Conservation (phyloP, 2,113 vertebrate genomes). For the Sceloporus undulatus region DNA sequence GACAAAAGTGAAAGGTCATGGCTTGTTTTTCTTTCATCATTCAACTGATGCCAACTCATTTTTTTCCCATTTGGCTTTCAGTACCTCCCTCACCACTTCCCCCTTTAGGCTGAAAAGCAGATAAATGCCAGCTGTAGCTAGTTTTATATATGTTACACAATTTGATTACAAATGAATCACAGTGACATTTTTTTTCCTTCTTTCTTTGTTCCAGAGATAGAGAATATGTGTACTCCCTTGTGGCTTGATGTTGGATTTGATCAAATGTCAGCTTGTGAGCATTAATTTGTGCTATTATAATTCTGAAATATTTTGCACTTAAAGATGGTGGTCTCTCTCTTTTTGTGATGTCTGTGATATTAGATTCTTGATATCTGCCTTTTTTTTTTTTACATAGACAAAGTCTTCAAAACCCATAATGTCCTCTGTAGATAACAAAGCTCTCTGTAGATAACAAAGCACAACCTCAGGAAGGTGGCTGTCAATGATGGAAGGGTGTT, state of each 20-base stretch:
- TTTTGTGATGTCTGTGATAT: slow-evolving; percentile 47
- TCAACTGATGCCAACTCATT: neutral
- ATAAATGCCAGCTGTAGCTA: slow-evolving; percentile 19
- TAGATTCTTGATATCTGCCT: slow-evolving; percentile 32
- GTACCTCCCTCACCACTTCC: too few species aligned
- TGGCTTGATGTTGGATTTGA: slow-evolving; percentile 59
- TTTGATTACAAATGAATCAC: slow-evolving; percentile 30
- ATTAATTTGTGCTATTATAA: slow-evolving; percentile 51
- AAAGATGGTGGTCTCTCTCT: slow-evolving; percentile 29
- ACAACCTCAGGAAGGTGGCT: slow-evolving; percentile 65
- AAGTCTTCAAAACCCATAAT: slow-evolving; percentile 47
- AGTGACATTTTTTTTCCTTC: slow-evolving; percentile 55
- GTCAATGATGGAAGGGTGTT: slow-evolving; percentile 42
- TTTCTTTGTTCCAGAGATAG: slow-evolving; percentile 63
- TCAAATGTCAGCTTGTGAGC: slow-evolving; percentile 60
- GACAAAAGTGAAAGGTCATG: slow-evolving; percentile 12
- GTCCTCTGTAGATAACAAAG: slow-evolving; percentile 45
- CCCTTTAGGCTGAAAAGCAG: neutral
- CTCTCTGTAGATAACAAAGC: slow-evolving; percentile 57
- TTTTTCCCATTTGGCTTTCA: neutral
- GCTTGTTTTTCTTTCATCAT: neutral
- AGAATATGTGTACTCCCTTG: slow-evolving; percentile 44
- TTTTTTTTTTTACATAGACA: slow-evolving; percentile 13
- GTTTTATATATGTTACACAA: slow-evolving; percentile 24
- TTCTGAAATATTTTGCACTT: slow-evolving; percentile 58